Evolutionary conservation across 2,113 vertebrate genomes (phyloP), one percentile per base, ranked within the genome.

Genomic region (Tenebrosternarchus preto): DNA sequence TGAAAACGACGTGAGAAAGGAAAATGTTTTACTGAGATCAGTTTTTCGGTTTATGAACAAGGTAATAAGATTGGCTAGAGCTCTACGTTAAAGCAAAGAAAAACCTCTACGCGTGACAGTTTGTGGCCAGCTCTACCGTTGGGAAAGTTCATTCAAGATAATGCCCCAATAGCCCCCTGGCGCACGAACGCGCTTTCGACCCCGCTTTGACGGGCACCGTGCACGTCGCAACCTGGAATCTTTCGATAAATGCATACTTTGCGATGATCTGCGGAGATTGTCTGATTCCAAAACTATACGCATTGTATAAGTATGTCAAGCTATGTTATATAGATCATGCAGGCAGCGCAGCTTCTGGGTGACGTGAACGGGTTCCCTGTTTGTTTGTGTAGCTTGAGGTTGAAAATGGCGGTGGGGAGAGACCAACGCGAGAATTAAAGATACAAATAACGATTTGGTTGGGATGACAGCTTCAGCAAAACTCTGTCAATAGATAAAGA

Each of bases 371-470:
- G 77, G 67, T 78, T 77, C 84, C 86, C 90, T 94, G 92, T 94
- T 94, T 94, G 91, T 93, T 94, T 93, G 92, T 93, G 92, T 93
- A 85, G 84, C 59, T 82, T 89, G 88, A 91, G 88, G 85, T 88
- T 91, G 91, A 91, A 94, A 93, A 94, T 94, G 93, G 93, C 93
- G 93, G 91, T 92, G 93, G 88, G 88, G 88, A 85, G 90, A 91
- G 89, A 92, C 83, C 88, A 84, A 81, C 85, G 87, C 86, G 86
- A 91, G 83, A 89, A 91, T 83, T 91, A 82, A 85, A 86, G 57
- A 84, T 80, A 82, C 82, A 83, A 69, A 88, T 88, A 82, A 76
- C 78, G 31, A 87, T 73, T 85, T 39, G 71, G 53, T n/a, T 56
- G 0, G 66, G 59, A 60, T 78, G 83, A 86, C 90, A 81, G 83